phyloP scores from a whole-genome alignment of 2,797 vertebrate species.

The Hylomyscus alleni region DNA sequence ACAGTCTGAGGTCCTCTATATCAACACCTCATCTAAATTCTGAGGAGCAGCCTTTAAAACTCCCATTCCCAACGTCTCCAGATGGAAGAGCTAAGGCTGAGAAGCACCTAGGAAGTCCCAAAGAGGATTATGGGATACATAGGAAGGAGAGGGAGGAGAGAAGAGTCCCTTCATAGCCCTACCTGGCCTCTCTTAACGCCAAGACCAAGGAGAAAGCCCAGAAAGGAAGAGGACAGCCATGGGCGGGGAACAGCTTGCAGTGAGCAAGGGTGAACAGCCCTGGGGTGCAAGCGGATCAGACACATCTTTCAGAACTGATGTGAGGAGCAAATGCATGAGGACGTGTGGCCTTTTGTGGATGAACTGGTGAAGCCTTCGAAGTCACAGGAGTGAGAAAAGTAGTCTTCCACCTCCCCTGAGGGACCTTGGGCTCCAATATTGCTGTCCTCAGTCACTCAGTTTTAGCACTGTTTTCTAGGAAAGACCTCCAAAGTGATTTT shows the following conservation, averaged over 20 bases:
- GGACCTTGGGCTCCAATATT: not conserved
- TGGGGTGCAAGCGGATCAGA: too few species aligned
- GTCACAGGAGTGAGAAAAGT: not conserved
- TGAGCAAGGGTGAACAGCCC: rapidly evolving
- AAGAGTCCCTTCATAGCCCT: not conserved
- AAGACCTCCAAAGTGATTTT: conserved; percentile 3
- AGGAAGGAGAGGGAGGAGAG: not conserved
- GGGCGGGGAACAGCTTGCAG: not conserved
- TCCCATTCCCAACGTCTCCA: not conserved
- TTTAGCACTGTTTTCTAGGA: conserved; percentile 11
- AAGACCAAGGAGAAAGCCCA: not conserved
- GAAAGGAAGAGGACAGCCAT: not conserved
- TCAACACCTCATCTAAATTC: not conserved
- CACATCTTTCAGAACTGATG: not conserved
- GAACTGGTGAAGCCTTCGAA: not conserved
- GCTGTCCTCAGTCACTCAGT: not conserved
- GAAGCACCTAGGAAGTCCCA: not conserved
- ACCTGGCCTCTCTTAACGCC: conserved; percentile 16
- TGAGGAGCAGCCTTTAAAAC: not conserved
- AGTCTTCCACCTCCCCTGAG: not conserved
- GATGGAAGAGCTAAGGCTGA: not conserved
- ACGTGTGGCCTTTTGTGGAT: not conserved
- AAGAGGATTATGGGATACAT: not conserved
- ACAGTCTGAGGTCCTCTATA: not conserved
- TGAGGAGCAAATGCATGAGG: not conserved